Percentiles rank a stretch among this genome's conserved stretches.
phyloP scores from a whole-genome alignment of 1,140 invertebrate species.

The Drosophila chauvacae region DNA sequence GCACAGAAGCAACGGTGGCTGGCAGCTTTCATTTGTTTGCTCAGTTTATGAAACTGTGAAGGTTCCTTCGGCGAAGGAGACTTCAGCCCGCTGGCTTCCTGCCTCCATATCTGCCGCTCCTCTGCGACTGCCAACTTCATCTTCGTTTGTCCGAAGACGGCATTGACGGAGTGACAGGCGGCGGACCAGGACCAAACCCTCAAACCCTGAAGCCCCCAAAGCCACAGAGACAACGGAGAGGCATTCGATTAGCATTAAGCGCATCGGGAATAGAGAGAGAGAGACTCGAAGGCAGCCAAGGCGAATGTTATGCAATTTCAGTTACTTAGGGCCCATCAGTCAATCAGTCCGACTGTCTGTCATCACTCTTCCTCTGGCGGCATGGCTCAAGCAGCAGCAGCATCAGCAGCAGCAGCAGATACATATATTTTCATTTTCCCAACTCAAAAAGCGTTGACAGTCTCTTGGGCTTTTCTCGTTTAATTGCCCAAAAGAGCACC shows the following conservation, averaged over 20 bases:
- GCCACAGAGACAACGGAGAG: conserved; percentile 11
- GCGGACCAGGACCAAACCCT: conserved; percentile 2
- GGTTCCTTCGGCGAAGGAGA: conserved; percentile 5
- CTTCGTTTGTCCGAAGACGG: conserved; percentile 54
- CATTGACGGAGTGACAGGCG: conserved; percentile 40
- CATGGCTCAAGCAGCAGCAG: conserved; percentile 1
- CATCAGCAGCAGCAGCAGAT: conserved; percentile 1
- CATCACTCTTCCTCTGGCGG: conserved; percentile 52
- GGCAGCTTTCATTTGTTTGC: conserved; percentile 73
- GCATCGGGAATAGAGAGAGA: conserved; percentile 28
- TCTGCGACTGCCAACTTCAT: conserved; percentile 68
- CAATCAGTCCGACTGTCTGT: conserved; percentile 74
- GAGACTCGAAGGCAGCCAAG: background rate
- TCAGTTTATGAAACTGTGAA: conserved; percentile 70
- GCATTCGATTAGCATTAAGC: conserved; percentile 77
- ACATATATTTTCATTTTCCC: background rate
- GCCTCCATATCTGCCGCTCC: background rate
- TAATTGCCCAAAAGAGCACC: conserved; percentile 38
- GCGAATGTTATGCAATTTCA: conserved; percentile 76
- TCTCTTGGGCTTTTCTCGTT: conserved; percentile 2
- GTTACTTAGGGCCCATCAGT: conserved; percentile 80
- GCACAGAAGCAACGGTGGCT: conserved; percentile 41
- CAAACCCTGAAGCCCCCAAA: background rate
- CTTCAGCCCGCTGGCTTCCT: background rate
- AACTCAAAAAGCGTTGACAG: conserved; percentile 36